phyloP scores from a whole-genome alignment of 2,797 vertebrate genomes.

The Morus bassanus region DNA sequence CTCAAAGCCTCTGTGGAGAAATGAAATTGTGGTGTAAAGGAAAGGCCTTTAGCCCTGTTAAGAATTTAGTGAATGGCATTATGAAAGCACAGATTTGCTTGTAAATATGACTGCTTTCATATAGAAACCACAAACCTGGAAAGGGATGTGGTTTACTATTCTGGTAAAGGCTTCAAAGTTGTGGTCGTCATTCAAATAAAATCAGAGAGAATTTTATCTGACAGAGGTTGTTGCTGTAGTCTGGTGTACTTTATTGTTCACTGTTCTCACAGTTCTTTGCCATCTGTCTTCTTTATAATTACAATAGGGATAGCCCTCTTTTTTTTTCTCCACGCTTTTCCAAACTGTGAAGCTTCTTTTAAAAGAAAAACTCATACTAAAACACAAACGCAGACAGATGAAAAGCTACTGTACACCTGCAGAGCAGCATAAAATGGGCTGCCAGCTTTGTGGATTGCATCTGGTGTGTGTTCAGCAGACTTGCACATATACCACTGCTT shows the following conservation, averaged over 20 bases:
- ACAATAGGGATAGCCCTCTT: not conserved
- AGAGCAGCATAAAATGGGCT: not conserved
- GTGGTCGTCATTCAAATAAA: not conserved
- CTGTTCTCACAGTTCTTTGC: not conserved
- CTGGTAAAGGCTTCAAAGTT: not conserved
- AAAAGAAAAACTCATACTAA: not conserved
- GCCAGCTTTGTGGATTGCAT: not conserved
- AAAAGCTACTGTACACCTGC: not conserved
- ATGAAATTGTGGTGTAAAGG: not conserved
- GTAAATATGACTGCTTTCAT: not conserved
- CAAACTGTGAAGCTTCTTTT: not conserved
- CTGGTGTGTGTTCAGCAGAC: not conserved
- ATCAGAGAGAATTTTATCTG: not conserved
- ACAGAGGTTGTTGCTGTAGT: not conserved
- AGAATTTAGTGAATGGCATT: not conserved
- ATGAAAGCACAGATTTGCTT: not conserved
- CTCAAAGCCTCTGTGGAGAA: not conserved
- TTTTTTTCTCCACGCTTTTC: not conserved
- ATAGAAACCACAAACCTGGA: not conserved
- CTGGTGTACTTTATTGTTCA: not conserved
- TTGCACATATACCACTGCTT: not conserved
- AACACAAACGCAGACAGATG: not conserved
- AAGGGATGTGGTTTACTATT: not conserved
- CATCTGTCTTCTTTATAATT: not conserved
- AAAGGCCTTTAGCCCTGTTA: not conserved